Evolutionary conservation across 2,797 vertebrate species (phyloP), one percentile per base, ranked within the genome.

Genomic region (Pipistrellus nathusii): DNA sequence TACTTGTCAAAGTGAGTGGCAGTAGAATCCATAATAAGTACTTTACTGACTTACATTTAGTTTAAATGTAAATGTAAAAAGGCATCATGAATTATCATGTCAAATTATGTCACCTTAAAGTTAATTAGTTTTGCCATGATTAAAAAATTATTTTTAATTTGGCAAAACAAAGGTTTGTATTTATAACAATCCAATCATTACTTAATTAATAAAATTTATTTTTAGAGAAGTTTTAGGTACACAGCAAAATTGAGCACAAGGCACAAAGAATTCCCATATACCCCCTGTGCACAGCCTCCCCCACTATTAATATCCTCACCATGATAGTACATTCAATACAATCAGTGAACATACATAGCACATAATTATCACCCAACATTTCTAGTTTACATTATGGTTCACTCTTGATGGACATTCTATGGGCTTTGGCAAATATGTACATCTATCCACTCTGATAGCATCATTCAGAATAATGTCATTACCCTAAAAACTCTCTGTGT

Each of bases 1-100:
- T 92, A 46, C 92, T 94, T 96, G 92, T 97, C 97, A 97, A 94
- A 44, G 88, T 95, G 95, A 96, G 90, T 94, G 87, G 91, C 96
- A 97, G 93, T 62, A 82, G 87, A 96, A 95, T 96, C 84, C 81
- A 94, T 96, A 97, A 97, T 97, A 96, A 95, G 95, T 90, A 96
- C 93, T 96, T 97, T 94, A 97, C 97, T 95, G 94, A 96, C 96
- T 95, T 94, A 90, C 92, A 93, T 91, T 96, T 95, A 94, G 87
- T 84, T 95, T 96, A 93, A 95, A 94, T 95, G 93, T 88, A 94
- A 97, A 97, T 89, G 71, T 84, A 81, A 89, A 87, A 93, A 97
- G 80, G 51, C 57, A 91, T 83, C 91, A 81, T 88, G 93, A 96
- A 95, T 97, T 96, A 77, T 94, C 69, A 93, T 85, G 86, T 96